Percentiles rank a stretch among this genome's conserved stretches.
phyloP scores from a whole-genome alignment of 2,113 vertebrate species.

The Epinephelus cyanopodus region DNA sequence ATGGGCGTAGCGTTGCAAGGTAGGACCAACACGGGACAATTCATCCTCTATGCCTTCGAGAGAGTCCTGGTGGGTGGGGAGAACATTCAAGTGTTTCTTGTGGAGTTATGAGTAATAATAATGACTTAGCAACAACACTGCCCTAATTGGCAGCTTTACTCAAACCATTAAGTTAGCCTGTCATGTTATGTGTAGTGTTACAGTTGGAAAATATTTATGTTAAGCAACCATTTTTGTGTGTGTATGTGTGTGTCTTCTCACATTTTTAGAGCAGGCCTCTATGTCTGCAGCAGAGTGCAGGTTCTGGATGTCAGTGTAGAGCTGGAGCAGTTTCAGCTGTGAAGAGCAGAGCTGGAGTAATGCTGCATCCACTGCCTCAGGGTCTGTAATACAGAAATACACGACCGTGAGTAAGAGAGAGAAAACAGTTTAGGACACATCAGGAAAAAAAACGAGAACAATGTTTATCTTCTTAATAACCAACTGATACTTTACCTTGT shows the following conservation, averaged over 20 bases:
- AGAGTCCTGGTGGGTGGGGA: conserved; percentile 45
- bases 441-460: not conserved
- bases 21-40: conserved; percentile 83
- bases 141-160: not conserved
- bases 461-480: not conserved
- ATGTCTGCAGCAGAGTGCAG: conserved; percentile 82
- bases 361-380: conserved; percentile 89
- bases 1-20: conserved; percentile 89
- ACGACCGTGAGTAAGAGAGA: not conserved
- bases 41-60: conserved; percentile 87
- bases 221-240: not conserved
- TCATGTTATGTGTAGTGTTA: not conserved
- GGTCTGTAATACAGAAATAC: conserved; percentile 79
- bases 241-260: conserved; percentile 52
- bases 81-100: no score
- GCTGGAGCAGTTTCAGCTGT: conserved; percentile 91
- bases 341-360: conserved; percentile 91
- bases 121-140: not conserved
- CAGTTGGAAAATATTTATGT: not conserved
- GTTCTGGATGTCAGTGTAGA: conserved; percentile 90
- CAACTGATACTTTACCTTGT: conserved; percentile 84
- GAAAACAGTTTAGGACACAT: not conserved
- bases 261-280: conserved; percentile 60
- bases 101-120: not conserved
- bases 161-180: not conserved